A percentile compares a stretch with the other conserved stretches of the same genome.
These are phyloP conservation scores for Xenus cinereus DNA, from an alignment of 2,113 vertebrate species.

Conservation along the genomic window DNA sequence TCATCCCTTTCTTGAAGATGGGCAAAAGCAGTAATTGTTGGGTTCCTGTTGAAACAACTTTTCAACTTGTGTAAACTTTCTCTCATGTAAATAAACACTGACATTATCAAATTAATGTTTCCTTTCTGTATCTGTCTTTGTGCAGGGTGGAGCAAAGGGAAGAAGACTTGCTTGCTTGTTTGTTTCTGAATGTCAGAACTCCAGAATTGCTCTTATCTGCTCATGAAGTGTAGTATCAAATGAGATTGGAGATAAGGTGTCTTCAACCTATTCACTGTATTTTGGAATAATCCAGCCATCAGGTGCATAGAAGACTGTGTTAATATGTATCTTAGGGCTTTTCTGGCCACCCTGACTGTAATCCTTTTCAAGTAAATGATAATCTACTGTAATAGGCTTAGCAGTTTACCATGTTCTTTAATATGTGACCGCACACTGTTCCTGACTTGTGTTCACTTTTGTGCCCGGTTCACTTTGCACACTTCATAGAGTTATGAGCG, in stretches of 20 bases:
- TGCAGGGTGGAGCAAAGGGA: background rate
- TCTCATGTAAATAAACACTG: slow-evolving; percentile 67
- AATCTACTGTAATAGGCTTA: background rate
- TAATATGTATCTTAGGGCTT: background rate
- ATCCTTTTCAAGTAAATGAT: background rate
- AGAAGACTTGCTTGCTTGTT: background rate
- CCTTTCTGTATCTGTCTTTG: background rate
- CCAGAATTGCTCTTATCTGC: background rate
- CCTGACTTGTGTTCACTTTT: background rate
- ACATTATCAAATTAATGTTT: slow-evolving; percentile 15
- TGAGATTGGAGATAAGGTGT: background rate
- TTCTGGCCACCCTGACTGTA: background rate
- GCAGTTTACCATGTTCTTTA: background rate
- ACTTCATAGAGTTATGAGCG: background rate
- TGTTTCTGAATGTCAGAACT: background rate
- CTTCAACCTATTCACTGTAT: background rate
- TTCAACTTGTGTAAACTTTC: background rate
- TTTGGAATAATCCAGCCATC: background rate
- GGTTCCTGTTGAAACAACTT: slow-evolving; percentile 2
- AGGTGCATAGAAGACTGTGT: background rate
- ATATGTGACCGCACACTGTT: background rate
- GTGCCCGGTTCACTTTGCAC: background rate
- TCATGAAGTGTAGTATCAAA: background rate
- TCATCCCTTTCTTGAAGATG: background rate
- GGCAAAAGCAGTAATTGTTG: background rate